phyloP scores from a whole-genome alignment of 2,113 vertebrate genomes.

The Lonchura striata region DNA sequence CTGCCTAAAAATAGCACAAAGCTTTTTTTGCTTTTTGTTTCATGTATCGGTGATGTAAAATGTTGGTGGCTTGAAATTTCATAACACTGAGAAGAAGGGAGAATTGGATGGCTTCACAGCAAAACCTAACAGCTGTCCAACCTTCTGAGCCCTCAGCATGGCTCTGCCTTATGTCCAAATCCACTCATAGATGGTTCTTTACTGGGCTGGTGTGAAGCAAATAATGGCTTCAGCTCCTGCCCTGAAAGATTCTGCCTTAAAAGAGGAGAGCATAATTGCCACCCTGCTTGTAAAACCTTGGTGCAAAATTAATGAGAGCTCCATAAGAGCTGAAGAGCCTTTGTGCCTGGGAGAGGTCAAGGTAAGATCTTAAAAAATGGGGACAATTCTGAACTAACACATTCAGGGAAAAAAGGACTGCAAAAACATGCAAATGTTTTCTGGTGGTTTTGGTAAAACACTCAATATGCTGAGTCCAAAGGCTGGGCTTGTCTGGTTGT shows the following conservation, averaged over 20 bases:
- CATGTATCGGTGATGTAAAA: not conserved
- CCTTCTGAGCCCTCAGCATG: not conserved
- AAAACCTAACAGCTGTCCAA: not conserved
- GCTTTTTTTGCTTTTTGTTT: conserved; percentile 15
- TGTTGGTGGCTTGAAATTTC: not conserved
- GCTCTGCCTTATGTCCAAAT: not conserved
- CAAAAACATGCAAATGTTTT: not conserved
- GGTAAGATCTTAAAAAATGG: not conserved
- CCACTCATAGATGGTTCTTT: not conserved
- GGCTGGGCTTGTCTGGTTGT: not conserved
- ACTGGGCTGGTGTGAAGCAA: not conserved
- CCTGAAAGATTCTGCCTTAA: not conserved
- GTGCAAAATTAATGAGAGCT: not conserved
- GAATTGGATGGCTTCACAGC: not conserved
- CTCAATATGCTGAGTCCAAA: not conserved
- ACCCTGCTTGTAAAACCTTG: not conserved
- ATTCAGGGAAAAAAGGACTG: not conserved
- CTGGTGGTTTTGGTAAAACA: not conserved
- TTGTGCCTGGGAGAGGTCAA: not conserved
- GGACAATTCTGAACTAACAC: not conserved
- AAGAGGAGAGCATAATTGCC: not conserved
- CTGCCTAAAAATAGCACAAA: not conserved
- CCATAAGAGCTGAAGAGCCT: not conserved
- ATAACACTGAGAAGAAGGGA: not conserved
- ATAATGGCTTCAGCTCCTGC: not conserved